Evolutionary conservation across 2,113 vertebrate genomes (phyloP).

Genomic region (Dascyllus trimaculatus): DNA sequence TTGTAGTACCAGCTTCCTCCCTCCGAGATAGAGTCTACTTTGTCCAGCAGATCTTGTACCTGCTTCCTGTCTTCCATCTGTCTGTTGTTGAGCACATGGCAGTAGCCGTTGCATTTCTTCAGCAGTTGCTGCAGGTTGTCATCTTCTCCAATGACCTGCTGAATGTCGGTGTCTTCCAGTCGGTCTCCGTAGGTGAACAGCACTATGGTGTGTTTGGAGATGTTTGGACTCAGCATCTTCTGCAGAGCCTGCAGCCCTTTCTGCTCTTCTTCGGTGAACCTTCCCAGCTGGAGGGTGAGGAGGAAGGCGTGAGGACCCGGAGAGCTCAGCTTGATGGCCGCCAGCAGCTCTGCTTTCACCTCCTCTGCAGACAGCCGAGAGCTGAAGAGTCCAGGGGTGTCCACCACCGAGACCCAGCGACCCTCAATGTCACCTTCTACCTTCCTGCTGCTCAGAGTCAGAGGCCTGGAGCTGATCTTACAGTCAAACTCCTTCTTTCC

Average conservation of each 20-base stretch:
- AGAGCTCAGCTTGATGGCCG: not conserved
- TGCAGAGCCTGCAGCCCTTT: not conserved
- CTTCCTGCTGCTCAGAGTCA: slow-evolving; percentile 12
- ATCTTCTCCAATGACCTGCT: not conserved
- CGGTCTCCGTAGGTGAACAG: slow-evolving; percentile 40
- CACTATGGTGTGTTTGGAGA: slow-evolving; percentile 16
- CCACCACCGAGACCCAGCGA: slow-evolving; percentile 9
- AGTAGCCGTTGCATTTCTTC: not conserved
- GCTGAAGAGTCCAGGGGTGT: slow-evolving; percentile 23
- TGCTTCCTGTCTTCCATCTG: slow-evolving; percentile 3
- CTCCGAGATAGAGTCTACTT: not conserved
- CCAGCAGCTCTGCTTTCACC: slow-evolving; percentile 8
- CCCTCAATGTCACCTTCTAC: not conserved
- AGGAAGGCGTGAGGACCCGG: slow-evolving; percentile 37
- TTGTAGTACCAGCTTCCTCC: not conserved
- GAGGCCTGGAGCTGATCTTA: not conserved
- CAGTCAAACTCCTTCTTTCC: slow-evolving; percentile 2
- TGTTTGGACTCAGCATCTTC: not conserved
- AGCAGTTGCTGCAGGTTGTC: slow-evolving; percentile 6
- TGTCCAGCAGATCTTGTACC: slow-evolving; percentile 13
- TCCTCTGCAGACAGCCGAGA: not conserved
- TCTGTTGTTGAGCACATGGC: slow-evolving; percentile 22
- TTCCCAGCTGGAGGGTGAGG: slow-evolving; percentile 29
- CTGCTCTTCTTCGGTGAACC: slow-evolving; percentile 28
- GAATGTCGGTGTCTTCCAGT: not conserved